Evolutionary conservation across 2,113 vertebrate species (phyloP).

Genomic region (Nestor notabilis): DNA sequence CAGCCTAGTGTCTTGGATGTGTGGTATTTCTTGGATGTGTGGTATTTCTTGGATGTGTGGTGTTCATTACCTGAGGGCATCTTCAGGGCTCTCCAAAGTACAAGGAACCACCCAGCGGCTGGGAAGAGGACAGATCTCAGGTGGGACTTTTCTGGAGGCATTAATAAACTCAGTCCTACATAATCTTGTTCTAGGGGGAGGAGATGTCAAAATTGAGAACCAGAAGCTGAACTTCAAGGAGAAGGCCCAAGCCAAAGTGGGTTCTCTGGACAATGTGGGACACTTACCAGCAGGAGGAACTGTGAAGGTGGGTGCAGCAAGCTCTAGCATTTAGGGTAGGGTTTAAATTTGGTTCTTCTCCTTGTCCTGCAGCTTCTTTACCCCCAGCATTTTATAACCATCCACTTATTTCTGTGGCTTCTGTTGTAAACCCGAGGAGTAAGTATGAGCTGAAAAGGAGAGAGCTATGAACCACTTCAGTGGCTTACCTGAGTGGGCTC

Average conservation of each 20-base stretch:
- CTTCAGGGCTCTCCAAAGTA: not conserved
- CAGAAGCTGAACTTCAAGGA: constrained; percentile 91
- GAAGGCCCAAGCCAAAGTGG: constrained; percentile 89
- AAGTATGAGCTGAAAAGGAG: not conserved
- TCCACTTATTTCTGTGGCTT: not conserved
- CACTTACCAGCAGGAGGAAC: constrained; percentile 81
- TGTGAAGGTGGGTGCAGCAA: constrained; percentile 76
- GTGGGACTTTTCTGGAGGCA: not conserved
- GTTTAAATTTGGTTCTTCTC: not conserved
- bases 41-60: not conserved
- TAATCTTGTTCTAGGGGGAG: constrained; percentile 78
- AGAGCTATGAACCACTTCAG: not conserved
- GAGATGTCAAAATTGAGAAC: constrained; percentile 89
- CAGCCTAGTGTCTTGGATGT: not conserved
- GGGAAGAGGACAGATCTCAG: not conserved
- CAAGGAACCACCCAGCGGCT: not conserved
- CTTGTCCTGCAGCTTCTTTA: not conserved
- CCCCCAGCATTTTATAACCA: not conserved
- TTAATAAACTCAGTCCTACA: not conserved
- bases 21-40: not conserved
- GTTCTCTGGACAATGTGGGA: constrained; percentile 87
- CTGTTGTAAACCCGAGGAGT: not conserved
- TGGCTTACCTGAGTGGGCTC: not conserved
- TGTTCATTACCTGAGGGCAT: not conserved
- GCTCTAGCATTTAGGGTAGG: not conserved